Base-by-base conservation (phyloP, 2,113 vertebrate species). In the Dasypus novemcinctus region DNA sequence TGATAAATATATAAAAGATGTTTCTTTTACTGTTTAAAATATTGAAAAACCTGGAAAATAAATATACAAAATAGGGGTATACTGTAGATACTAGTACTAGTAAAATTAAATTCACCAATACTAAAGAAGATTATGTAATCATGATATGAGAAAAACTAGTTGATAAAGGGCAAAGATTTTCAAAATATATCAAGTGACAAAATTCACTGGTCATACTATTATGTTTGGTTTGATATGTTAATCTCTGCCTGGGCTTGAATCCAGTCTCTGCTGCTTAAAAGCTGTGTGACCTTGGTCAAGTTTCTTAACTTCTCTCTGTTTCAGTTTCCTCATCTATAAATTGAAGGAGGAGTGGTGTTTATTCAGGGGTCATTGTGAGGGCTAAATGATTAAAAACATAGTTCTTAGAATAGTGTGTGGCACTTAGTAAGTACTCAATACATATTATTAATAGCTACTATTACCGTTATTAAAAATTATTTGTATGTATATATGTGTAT, bases 11-110 rank as follows among this genome's bases (percentile, higher is more conserved):
- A 41, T 31, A 23, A 72, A 79, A 33, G 31, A 36, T 72, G 25
- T 52, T 57, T 52, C 79, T 93, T 78, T 75, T 63, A 72, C 43
- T 71, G 43, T 76, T 88, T 88, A 88, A 81, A 64, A 87, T 64
- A 87, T 13, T 57, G 25, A 91, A 91, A 91, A 91, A 87, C 20
- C 57, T 81, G 69, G 31, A 81, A 91, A 90, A n/a, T 33, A 38
- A 81, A 66, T 87, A 64, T 63, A 23, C 4, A 38, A n/a, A 64
- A 78, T 79, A 68, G 17, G 27, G 11, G 36, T 79, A 33, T 84
- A 36, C 25, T 49, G 29, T 72, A 78, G 43, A 64, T 72, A 90
- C 8, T 54, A 43, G 23, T 78, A 84, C 38, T n/a, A 46, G 29
- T 78, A 41, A 66, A 52, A 89, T 84, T 78, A 89, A 71, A 71